Evolutionary conservation across 2,888 invertebrate species (phyloP), one percentile per base, ranked within the genome.

Genomic region (Caenorhabditis becei): DNA sequence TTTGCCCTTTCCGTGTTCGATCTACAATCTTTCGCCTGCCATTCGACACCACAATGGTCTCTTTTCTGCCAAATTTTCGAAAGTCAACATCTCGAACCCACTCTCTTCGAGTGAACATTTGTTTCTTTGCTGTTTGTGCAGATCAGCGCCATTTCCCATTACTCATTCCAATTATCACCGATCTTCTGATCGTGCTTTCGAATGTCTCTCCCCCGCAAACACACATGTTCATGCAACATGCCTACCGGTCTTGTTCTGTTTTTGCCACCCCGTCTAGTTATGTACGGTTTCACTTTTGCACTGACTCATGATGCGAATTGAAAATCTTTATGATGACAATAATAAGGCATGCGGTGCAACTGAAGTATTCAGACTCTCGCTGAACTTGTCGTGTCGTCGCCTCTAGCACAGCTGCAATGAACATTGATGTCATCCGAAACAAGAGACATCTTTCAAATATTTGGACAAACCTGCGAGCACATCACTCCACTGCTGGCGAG

Each of bases 391-490:
- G 41, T 41, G 41, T 41, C 10, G 35, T 35, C 10, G 32, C 32
- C 32, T n/a, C 49, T 53, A 67, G 47, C 67, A 67, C 24, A 44
- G 23, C 66, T 66, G 66, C 16, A 66, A 66, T 26, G 53, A 35
- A 37, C 51, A 23, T 53, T 65, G 53, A 37, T 53, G 53, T 23
- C 35, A 28, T 59, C 37, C 32, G 32, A 32, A 32, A 32, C 32
- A 32, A 32, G 4, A 10, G 10, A 32, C n/a, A n/a, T n/a, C 23
- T 44, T 16, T 44, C 41, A 44, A 71, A 71, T 71, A 70, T 59
- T 61, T 37, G 61, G 1, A 71, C 65, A 66, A 56, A 77, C 70
- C 78, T 65, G 63, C 18, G 78, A 58, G 63, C 79, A 79, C 35
- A 79, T 58, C 26, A 49, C 56, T 35, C 67, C 67, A 23, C 62